Percentiles rank a stretch among this genome's conserved stretches.
Evolutionary conservation across 2,888 invertebrate genomes (phyloP).

Genomic region (Drosophila nr. fundita): DNA sequence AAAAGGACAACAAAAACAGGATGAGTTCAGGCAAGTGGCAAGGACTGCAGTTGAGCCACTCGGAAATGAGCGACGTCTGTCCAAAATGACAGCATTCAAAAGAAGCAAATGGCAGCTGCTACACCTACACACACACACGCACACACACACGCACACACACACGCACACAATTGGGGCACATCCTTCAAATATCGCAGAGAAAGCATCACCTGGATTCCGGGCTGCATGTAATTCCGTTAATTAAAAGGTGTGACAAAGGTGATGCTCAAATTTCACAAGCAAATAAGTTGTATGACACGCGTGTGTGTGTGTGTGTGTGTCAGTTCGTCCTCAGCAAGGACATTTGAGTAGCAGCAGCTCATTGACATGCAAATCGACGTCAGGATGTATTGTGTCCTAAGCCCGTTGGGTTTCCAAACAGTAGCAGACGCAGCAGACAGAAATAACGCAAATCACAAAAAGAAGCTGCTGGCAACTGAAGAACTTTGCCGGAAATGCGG

Average conservation of each 20-base stretch:
- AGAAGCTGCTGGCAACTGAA: background rate
- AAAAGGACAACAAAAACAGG: slow-evolving; percentile 31
- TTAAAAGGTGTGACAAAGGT: slow-evolving; percentile 72
- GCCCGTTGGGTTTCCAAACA: slow-evolving; percentile 13
- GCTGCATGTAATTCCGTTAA: slow-evolving; percentile 67
- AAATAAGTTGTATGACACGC: slow-evolving; percentile 27
- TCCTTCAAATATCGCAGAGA: slow-evolving; percentile 14
- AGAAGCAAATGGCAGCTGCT: slow-evolving; percentile 28
- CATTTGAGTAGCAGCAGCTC: slow-evolving; percentile 25
- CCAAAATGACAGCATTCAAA: slow-evolving; percentile 39
- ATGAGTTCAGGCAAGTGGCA: background rate
- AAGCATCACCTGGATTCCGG: background rate
- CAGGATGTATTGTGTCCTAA: slow-evolving; percentile 15
- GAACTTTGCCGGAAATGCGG: slow-evolving; percentile 28
- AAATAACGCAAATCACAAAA: slow-evolving; percentile 16
- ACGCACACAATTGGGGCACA: slow-evolving; percentile 4
- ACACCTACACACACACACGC: background rate
- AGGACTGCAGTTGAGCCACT: slow-evolving; percentile 54
- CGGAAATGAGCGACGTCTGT: slow-evolving; percentile 34
- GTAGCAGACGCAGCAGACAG: slow-evolving; percentile 25
- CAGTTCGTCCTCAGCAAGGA: slow-evolving; percentile 6
- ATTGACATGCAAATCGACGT: slow-evolving; percentile 50
- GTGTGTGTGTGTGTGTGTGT: slow-evolving; percentile 1
- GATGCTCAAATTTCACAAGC: slow-evolving; percentile 47
- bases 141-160: background rate